A percentile compares a stretch with the other conserved stretches of the same genome.
These are phyloP conservation scores for Norana najaformis DNA, from an alignment of 2,888 invertebrate genomes.

Conservation along the genomic window DNA sequence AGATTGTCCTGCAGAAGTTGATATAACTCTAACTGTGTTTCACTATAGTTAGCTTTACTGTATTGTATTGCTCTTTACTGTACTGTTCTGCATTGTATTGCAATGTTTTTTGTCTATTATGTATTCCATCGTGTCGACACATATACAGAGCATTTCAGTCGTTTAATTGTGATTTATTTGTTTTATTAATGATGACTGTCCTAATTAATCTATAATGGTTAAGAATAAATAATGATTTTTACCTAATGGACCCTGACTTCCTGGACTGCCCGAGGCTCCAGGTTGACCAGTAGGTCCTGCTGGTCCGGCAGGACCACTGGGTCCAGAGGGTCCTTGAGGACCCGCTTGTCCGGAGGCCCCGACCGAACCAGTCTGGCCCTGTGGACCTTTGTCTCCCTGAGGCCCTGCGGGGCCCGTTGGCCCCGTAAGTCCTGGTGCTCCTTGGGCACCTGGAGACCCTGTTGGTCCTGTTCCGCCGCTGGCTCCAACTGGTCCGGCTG, in stretches of 20 bases:
- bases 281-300: conserved; percentile 35
- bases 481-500: conserved; percentile 82
- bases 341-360: conserved; percentile 65
- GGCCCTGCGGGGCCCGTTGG: conserved; percentile 32
- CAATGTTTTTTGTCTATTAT: neutral
- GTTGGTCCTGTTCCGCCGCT: conserved; percentile 68
- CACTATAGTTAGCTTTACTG: neutral
- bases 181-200: neutral
- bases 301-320: conserved; percentile 69
- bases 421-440: conserved; percentile 35
- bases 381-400: conserved; percentile 29
- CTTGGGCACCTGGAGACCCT: conserved; percentile 38
- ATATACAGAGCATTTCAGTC: neutral
- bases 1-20: neutral
- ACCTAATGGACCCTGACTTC: conserved; percentile 37
- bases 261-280: conserved; percentile 38
- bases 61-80: neutral
- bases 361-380: conserved; percentile 35
- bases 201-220: neutral
- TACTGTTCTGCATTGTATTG: neutral
- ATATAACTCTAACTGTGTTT: neutral
- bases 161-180: neutral
- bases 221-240: neutral
- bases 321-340: conserved; percentile 83
- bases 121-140: neutral